These are phyloP conservation scores for Onychostoma macrolepis DNA, from an alignment of 2,113 vertebrate species.

Conservation along the genomic window DNA sequence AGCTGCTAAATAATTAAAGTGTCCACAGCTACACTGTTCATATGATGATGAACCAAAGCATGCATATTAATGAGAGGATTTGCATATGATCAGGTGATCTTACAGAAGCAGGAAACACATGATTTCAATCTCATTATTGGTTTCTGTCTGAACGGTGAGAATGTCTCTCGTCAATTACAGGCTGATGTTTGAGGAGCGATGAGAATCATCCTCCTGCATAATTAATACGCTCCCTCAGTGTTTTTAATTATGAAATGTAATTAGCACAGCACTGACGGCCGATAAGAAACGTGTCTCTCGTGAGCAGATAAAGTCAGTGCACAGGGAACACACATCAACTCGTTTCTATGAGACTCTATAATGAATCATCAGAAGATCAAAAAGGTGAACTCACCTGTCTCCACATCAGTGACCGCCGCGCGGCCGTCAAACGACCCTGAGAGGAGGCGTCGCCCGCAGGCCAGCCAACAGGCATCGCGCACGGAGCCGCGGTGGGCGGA, in stretches of 20 bases:
- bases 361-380: neutral
- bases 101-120: neutral
- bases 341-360: neutral
- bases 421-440: slow-evolving; percentile 91
- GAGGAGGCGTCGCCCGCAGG: slow-evolving; percentile 85
- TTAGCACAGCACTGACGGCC: slow-evolving; percentile 60
- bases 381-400: slow-evolving; percentile 71
- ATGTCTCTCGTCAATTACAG: neutral
- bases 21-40: neutral
- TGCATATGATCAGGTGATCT: neutral
- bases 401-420: slow-evolving; percentile 85
- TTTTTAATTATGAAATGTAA: slow-evolving; percentile 74
- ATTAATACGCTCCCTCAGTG: slow-evolving; percentile 62
- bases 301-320: neutral
- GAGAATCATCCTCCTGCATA: slow-evolving; percentile 62
- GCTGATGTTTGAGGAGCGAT: slow-evolving; percentile 45
- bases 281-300: neutral
- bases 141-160: neutral
- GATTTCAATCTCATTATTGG: neutral
- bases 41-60: neutral
- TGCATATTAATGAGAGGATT: neutral
- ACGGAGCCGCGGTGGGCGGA: slow-evolving; percentile 83
- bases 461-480: slow-evolving; percentile 86
- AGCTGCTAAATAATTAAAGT: neutral
- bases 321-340: too few species aligned